These are phyloP conservation scores for Motacilla alba DNA, from an alignment of 2,113 vertebrate genomes.

Conservation along the genomic window DNA sequence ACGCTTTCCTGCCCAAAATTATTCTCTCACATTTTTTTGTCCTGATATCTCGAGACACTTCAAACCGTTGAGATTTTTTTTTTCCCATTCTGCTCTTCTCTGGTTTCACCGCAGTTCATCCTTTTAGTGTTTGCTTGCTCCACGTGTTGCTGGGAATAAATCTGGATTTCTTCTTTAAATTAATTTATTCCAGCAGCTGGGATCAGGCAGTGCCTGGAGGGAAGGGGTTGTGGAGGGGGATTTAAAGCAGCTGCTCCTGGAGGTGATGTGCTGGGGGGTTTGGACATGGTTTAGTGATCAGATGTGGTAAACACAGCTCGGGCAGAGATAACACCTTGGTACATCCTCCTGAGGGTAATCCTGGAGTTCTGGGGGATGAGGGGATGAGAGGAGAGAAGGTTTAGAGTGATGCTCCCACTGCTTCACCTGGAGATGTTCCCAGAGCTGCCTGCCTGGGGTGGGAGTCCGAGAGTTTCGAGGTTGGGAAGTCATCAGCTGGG, in stretches of 20 bases:
- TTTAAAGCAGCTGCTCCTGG: background rate
- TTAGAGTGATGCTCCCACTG: background rate
- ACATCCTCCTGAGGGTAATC: background rate
- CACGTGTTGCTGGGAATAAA: background rate
- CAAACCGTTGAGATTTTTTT: background rate
- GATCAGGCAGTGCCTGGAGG: background rate
- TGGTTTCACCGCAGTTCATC: background rate
- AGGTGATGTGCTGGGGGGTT: background rate
- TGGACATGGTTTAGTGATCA: background rate
- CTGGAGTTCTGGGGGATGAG: background rate
- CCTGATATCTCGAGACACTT: background rate
- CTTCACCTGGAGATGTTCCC: background rate
- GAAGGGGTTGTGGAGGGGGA: accelerated
- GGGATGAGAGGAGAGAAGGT: background rate
- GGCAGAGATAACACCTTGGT: background rate
- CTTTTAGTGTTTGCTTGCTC: background rate
- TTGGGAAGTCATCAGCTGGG: background rate
- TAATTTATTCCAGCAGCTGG: background rate
- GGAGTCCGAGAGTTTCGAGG: background rate
- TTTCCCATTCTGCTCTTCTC: background rate
- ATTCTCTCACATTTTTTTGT: background rate
- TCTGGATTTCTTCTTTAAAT: background rate
- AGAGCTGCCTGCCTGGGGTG: background rate
- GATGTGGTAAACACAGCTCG: background rate
- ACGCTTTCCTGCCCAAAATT: background rate